phyloP scores from a whole-genome alignment of 2,888 invertebrate genomes.

The Smittia aterrima region DNA sequence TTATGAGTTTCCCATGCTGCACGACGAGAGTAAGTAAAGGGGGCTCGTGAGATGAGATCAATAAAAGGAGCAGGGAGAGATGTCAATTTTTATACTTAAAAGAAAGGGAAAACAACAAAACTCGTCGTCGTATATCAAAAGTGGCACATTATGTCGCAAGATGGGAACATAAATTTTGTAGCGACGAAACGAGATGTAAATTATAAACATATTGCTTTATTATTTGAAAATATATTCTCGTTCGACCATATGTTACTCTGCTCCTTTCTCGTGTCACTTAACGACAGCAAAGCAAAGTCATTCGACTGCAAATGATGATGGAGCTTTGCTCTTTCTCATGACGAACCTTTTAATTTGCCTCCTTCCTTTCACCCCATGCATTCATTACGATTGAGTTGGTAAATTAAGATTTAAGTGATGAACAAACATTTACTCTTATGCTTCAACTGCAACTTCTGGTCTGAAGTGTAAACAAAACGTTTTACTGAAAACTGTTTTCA shows the following conservation, averaged over 20 bases:
- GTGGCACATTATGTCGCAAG: background rate
- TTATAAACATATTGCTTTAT: conserved; percentile 33
- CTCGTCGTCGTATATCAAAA: background rate
- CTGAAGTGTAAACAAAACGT: too few species aligned
- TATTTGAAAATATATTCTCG: conserved; percentile 19
- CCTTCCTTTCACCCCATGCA: too few species aligned
- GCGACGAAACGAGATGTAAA: conserved; percentile 25
- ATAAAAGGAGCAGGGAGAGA: background rate
- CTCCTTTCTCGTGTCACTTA: background rate
- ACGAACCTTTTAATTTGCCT: too few species aligned
- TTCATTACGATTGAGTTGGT: too few species aligned
- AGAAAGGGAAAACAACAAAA: background rate
- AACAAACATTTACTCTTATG: too few species aligned
- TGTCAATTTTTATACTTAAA: too few species aligned
- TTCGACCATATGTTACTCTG: background rate
- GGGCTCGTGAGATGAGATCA: background rate
- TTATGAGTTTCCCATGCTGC: conserved; percentile 33
- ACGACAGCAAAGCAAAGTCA: too few species aligned
- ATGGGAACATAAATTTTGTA: background rate
- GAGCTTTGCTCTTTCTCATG: too few species aligned
- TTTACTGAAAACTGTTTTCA: too few species aligned
- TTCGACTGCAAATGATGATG: too few species aligned
- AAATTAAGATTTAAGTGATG: too few species aligned
- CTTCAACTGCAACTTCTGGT: too few species aligned
- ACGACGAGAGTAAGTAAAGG: background rate